Base-by-base conservation (phyloP, 2,888 invertebrate genomes). In the Ptilodon capucinus region DNA sequence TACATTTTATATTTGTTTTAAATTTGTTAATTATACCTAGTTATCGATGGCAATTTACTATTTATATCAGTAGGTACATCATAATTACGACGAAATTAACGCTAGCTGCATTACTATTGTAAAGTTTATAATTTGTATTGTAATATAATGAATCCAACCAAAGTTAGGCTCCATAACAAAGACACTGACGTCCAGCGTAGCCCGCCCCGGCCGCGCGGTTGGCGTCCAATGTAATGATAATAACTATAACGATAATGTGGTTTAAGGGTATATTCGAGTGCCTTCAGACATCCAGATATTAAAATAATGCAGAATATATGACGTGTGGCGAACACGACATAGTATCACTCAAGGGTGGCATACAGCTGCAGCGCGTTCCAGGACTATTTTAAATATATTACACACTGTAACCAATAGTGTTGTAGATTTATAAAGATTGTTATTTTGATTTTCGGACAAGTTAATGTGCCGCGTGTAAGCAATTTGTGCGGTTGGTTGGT, bases 281-380 rank as follows among this genome's bases (percentile, higher is more conserved):
- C 90, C 90, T 90, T 90, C 82, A 81, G 76, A 83, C 85, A 82
- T 87, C 88, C 88, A 89, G 90, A 89, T 89, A 89, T 89, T 84
- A 80, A 68, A 72, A 74, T 81, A 80, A 76, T 69, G 83, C 83
- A 77, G 86, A 85, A 81, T 85, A 79, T 82, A 84, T 79, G 83
- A 83, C 81, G 80, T 73, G 72, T 76, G 68, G 76, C 71, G 72
- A 75, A 79, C 74, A 73, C 72, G 71, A 74, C 72, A 67, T 64
- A 68, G 61, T 62, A 64, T 65, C 68, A 68, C 74, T 65, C 71
- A 64, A n/a, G n/a, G 64, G 59, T 62, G 68, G 66, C 69, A 70
- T 71, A 72, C 71, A 68, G 65, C 13, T 34, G 16, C 16, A 7
- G 16, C 2, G 16, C 16, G 35, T 7, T 11, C 57, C 57, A 64